Evolutionary conservation across 2,888 invertebrate species (phyloP).

Genomic region (Onthophagus sagittarius): DNA sequence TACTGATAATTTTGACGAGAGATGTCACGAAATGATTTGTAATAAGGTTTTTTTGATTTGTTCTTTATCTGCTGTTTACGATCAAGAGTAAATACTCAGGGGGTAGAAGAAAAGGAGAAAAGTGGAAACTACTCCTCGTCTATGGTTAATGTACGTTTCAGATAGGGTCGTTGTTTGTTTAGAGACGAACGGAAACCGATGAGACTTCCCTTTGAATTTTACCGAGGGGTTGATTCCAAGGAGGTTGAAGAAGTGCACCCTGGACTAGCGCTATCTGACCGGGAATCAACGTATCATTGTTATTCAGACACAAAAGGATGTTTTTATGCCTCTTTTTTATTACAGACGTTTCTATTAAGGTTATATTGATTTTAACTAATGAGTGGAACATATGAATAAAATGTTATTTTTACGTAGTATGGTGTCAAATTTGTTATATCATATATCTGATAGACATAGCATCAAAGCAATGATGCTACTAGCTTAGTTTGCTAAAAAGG

Average conservation of each 20-base stretch:
- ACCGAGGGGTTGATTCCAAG: not conserved
- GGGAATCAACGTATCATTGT: not conserved
- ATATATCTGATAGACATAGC: too few relatives aligned
- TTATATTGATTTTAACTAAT: too few relatives aligned
- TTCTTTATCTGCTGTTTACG: not conserved
- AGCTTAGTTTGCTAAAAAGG: too few relatives aligned
- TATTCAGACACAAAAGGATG: not conserved
- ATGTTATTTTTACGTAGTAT: too few relatives aligned
- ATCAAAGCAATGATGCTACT: too few relatives aligned
- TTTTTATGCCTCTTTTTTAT: not conserved
- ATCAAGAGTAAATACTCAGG: not conserved
- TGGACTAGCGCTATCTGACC: not conserved
- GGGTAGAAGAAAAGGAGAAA: not conserved
- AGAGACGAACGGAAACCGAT: not conserved
- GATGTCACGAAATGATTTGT: not conserved
- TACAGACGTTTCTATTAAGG: not conserved
- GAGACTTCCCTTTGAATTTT: not conserved
- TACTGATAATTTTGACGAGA: not conserved
- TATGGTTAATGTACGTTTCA: not conserved
- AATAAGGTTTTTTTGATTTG: not conserved
- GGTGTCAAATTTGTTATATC: too few relatives aligned
- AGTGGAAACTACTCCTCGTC: not conserved
- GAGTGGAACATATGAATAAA: too few relatives aligned
- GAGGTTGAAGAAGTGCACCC: not conserved
- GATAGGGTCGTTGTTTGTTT: not conserved